Evolutionary conservation across 2,113 vertebrate species (phyloP), one percentile per base, ranked within the genome.

Genomic region (Thoracochromis brauschi): DNA sequence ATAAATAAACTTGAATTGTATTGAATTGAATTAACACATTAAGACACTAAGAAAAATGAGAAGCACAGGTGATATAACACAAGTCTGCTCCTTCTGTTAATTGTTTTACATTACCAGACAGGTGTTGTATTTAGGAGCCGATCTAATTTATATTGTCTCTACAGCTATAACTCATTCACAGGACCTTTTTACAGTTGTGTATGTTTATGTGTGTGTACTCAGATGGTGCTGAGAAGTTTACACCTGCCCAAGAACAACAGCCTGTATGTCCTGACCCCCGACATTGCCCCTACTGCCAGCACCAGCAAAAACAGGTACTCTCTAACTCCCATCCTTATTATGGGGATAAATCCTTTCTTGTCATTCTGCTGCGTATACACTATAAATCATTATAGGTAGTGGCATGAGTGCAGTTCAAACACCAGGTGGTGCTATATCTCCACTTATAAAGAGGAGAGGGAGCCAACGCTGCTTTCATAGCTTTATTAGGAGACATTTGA

Each of bases 181-280:
- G 2, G 7, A 45, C 24, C 60, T 19, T 79, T 17, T 80, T 88
- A 3, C 80, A 19, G 24, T 85, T 82, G 1, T 81, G 3, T 85
- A 11, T 91, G 29, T 81, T 1, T 88, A 31, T 78, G 4, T 78
- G 10, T 82, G 29, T 89, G n/a, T 83, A 84, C 94, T 51, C 94
- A 99, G 99, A 98, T 97, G 92, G 96, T 98, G 95, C 96, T 99
- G 95, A 98, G 97, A 96, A 98, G 97, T 95, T 98, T 99, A 96
- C 99, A 99, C 92, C 97, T 99, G 96, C 99, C 99, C 95, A 99
- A 99, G 97, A 99, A 99, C 96, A 98, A 98, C 97, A 98, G 97
- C 96, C 97, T 99, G 93, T 99, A 99, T 92, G 98, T 99, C 89
- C 97, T 99, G 95, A 99, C 98, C 58, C 99, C 98, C 87, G 98